Evolutionary conservation across 2,113 vertebrate genomes (phyloP).

Genomic region (Pygathrix nemaeus): DNA sequence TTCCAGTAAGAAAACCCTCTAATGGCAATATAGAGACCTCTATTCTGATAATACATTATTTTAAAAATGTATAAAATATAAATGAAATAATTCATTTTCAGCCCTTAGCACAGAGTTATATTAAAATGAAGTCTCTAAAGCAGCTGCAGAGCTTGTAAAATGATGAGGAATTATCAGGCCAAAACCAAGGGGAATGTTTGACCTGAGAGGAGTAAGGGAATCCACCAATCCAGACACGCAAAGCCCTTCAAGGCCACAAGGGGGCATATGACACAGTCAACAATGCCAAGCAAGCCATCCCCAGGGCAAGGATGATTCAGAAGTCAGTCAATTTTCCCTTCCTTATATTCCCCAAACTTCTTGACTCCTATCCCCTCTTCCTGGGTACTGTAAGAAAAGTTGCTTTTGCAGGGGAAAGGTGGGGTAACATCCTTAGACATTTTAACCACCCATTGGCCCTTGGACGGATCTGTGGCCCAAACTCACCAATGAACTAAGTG

Average conservation of each 20-base stretch:
- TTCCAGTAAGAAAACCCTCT: background rate
- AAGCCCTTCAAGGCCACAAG: background rate
- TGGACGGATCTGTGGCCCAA: background rate
- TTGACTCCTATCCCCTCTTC: background rate
- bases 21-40: background rate
- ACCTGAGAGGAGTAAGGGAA: background rate
- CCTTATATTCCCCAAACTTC: no score
- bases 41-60: background rate
- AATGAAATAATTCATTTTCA: conserved; percentile 10
- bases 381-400: background rate
- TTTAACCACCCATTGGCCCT: background rate
- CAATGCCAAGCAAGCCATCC: no score
- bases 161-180: background rate
- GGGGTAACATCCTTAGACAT: background rate
- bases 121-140: background rate
- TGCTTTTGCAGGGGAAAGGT: background rate
- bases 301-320: background rate
- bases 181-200: background rate
- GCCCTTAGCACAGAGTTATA: background rate
- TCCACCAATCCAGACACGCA: background rate
- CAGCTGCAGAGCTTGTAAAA: background rate
- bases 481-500: background rate
- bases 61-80: background rate
- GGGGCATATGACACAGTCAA: background rate
- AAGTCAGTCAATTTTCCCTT: background rate